A percentile compares a stretch with the other conserved stretches of the same genome.
These are phyloP conservation scores for Xiphorhynchus elegans DNA, from an alignment of 2,113 vertebrate species.

Conservation along the genomic window DNA sequence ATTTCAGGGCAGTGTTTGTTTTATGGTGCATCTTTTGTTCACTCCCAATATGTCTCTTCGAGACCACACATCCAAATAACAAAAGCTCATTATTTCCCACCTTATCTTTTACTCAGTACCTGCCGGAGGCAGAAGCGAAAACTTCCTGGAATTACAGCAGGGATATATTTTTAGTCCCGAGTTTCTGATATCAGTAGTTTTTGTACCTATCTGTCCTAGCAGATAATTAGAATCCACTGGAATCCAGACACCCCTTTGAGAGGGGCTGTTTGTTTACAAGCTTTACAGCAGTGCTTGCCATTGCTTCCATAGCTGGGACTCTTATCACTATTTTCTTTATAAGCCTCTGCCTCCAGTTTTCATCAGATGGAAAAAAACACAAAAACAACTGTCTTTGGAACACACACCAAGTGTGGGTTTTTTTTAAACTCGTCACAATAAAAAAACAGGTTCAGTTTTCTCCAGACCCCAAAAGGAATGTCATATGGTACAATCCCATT, in stretches of 20 bases:
- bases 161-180: background rate
- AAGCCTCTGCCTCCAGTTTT: background rate
- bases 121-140: background rate
- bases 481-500: background rate
- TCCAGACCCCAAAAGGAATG: background rate
- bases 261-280: background rate
- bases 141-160: background rate
- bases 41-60: background rate
- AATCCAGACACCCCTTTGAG: background rate
- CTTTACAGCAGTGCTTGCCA: background rate
- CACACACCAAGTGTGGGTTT: background rate
- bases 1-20: background rate
- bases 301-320: background rate
- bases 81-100: conserved; percentile 35
- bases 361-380: background rate
- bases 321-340: background rate
- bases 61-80: background rate
- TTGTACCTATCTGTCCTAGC: background rate
- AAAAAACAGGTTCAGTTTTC: background rate
- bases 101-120: background rate
- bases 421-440: background rate
- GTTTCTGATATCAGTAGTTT: background rate
- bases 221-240: conserved; percentile 40
- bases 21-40: conserved; percentile 17
- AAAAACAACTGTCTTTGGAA: background rate